Conservation (phyloP, 2,113 vertebrate species). For the Aspidoscelis tigris region DNA sequence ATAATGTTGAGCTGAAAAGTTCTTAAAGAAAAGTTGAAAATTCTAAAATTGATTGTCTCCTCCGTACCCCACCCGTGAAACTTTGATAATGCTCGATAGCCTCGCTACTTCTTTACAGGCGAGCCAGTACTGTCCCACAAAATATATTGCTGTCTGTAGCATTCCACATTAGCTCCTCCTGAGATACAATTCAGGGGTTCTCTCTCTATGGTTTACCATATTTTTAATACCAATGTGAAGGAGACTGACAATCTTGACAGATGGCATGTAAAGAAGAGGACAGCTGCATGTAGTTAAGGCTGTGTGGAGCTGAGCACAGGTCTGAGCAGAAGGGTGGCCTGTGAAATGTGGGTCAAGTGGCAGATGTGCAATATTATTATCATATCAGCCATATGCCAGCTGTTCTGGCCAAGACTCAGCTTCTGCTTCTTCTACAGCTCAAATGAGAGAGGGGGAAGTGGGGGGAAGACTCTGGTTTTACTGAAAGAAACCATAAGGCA, state of each 20-base stretch:
- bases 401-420: background rate
- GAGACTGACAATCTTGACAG: background rate
- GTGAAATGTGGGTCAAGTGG: background rate
- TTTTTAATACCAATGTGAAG: background rate
- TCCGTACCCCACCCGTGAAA: too few relatives aligned
- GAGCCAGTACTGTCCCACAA: accelerated
- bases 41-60: background rate
- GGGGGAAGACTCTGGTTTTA: too few relatives aligned
- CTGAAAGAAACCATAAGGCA: background rate
- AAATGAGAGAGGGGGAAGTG: background rate
- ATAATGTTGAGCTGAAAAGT: background rate
- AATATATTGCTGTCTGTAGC: background rate
- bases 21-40: background rate
- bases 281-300: background rate
- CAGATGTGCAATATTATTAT: accelerated
- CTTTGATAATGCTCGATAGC: background rate
- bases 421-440: background rate
- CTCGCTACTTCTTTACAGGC: background rate
- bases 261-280: background rate
- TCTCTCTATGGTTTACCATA: background rate
- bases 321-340: background rate
- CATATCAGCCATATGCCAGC: background rate
- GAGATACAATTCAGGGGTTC: background rate
- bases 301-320: background rate
- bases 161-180: background rate